phyloP scores from a whole-genome alignment of 2,797 vertebrate species.

The Taenioides sp. region DNA sequence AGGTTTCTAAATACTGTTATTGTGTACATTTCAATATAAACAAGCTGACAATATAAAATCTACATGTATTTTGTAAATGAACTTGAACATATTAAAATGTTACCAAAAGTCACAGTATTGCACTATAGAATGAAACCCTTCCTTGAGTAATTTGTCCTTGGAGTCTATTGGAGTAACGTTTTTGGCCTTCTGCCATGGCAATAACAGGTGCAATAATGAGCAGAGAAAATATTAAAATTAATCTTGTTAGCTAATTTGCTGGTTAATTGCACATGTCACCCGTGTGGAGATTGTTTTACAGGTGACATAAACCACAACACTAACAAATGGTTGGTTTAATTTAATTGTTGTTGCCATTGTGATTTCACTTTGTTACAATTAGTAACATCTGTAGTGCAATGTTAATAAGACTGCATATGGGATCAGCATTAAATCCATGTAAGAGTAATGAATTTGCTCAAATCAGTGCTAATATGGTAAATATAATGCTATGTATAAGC shows the following conservation, averaged over 20 bases:
- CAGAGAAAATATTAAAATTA: slow-evolving; percentile 34
- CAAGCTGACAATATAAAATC: not conserved
- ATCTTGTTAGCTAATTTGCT: slow-evolving; percentile 60
- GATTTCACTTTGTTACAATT: slow-evolving; percentile 11
- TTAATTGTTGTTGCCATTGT: slow-evolving; percentile 22
- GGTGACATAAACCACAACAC: slow-evolving; percentile 45
- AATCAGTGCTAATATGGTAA: not conserved
- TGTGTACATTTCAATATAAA: too few species aligned
- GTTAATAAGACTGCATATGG: slow-evolving; percentile 5
- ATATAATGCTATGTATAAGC: slow-evolving; percentile 6
- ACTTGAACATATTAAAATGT: not conserved
- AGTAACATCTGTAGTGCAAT: slow-evolving; percentile 14
- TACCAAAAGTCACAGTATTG: not conserved
- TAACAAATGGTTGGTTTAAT: slow-evolving; percentile 39
- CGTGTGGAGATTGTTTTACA: slow-evolving; percentile 49
- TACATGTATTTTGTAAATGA: not conserved
- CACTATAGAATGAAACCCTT: not conserved
- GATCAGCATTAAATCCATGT: slow-evolving; percentile 1
- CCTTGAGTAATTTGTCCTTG: not conserved
- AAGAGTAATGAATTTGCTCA: slow-evolving; percentile 2
- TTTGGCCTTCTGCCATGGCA: slow-evolving; percentile 23
- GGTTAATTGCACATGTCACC: slow-evolving; percentile 55
- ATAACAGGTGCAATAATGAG: slow-evolving; percentile 30
- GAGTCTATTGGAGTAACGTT: not conserved
- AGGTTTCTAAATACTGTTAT: too few species aligned